Base-by-base conservation (phyloP, 2,888 invertebrate species). In the Dynastes tityus region DNA sequence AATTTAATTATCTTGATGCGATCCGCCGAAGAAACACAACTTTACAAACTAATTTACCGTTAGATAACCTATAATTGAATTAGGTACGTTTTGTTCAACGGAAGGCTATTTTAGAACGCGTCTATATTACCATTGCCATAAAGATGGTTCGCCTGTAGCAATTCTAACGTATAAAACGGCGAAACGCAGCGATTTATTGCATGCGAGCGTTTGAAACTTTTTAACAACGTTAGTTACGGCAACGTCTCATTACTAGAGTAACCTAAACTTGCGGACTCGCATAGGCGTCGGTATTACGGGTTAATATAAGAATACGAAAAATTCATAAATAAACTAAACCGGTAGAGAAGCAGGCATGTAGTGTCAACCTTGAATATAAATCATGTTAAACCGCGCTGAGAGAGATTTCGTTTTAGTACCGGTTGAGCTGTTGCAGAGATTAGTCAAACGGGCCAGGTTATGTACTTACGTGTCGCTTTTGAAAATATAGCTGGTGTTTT, bases 221-320 rank as follows among this genome's bases (percentile, higher is more conserved):
- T 73, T 73, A 73, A 73, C 45, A 58, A 73, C 22, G 55, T 37
- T 29, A 49, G 58, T 73, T 61, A 67, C 58, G 27, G 13, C 37
- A 76, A 65, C 51, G 22, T 77, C 67, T 75, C 76, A 78, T 80
- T 79, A 78, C n/a, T 22, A 22, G 22, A 22, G 22, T 22, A 22
- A 22, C 22, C 22, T 22, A 22, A 22, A 22, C 22, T 16, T 16
- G 22, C 22, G 22, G 22, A 1, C 22, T 1, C 22, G 16, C 22
- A 22, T 22, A 22, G 22, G 22, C 22, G 16, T 16, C 16, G 22
- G 22, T 22, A 22, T 22, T 22, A 22, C 22, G 22, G 22, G 22
- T 22, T 22, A 22, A 22, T 22, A 22, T 22, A 22, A 22, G 22
- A 22, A 22, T 22, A 22, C 22, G 22, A 22, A 22, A 22, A 22